Evolutionary conservation across 1,140 invertebrate species (phyloP).

Genomic region (Pentalonia nigronervosa): DNA sequence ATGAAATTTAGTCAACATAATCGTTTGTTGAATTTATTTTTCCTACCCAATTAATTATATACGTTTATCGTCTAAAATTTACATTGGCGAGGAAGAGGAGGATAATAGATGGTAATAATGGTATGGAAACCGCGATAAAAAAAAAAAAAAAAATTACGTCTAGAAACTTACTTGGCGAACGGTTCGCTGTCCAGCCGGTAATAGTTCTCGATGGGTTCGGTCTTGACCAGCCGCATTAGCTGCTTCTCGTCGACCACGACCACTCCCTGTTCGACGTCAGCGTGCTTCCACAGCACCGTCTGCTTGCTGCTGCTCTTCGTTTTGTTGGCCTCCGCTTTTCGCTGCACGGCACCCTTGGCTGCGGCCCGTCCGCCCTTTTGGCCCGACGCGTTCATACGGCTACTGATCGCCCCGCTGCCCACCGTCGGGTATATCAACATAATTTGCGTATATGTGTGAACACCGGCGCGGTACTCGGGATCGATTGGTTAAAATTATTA

Average conservation of each 20-base stretch:
- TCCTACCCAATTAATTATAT: no score
- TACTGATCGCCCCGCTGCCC: constrained; percentile 50
- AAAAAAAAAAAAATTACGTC: not conserved
- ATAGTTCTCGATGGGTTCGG: constrained; percentile 63
- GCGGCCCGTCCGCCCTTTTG: constrained; percentile 38
- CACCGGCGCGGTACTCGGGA: not conserved
- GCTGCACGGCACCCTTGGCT: constrained; percentile 43
- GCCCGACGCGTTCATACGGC: constrained; percentile 35
- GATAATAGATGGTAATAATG: no score
- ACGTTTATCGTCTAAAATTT: no score
- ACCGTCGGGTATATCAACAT: constrained; percentile 57
- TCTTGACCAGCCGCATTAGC: constrained; percentile 62
- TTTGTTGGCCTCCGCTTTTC: constrained; percentile 20
- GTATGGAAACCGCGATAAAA: no score
- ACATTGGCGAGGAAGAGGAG: no score
- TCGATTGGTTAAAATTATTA: not conserved
- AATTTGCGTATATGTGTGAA: not conserved
- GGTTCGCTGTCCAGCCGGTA: constrained; percentile 63
- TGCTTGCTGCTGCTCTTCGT: constrained; percentile 52
- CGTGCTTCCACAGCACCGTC: constrained; percentile 63
- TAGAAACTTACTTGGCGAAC: constrained; percentile 63
- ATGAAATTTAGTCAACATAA: no score
- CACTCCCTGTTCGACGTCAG: constrained; percentile 62
- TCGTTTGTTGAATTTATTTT: no score
- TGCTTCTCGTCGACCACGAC: constrained; percentile 62